These are phyloP conservation scores for Pseudococcus jackbeardsleyi DNA, from an alignment of 2,888 invertebrate species.

Conservation along the genomic window DNA sequence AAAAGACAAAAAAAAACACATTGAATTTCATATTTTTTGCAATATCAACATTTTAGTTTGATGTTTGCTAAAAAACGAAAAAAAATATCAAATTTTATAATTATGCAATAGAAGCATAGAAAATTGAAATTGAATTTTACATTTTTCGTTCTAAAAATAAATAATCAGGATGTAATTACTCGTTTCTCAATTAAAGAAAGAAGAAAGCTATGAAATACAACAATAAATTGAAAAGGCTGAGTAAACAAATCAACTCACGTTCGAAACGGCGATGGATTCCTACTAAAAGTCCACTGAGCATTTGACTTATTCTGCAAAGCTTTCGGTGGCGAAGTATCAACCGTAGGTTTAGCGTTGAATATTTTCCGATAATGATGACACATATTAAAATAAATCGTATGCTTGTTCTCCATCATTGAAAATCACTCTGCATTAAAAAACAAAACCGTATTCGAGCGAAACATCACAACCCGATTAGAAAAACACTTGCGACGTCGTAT, in stretches of 20 bases:
- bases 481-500: neutral
- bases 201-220: too few species aligned
- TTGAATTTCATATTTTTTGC: neutral
- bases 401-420: slow-evolving; percentile 66
- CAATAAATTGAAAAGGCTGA: neutral
- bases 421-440: neutral
- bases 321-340: slow-evolving; percentile 70
- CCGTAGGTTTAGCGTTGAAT: slow-evolving; percentile 70
- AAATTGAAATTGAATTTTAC: too few species aligned
- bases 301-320: slow-evolving; percentile 67
- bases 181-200: too few species aligned
- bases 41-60: too few species aligned
- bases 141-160: too few species aligned
- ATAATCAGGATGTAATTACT: too few species aligned
- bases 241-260: slow-evolving; percentile 13
- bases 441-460: neutral
- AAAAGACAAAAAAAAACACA: neutral
- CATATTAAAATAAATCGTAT: slow-evolving; percentile 70
- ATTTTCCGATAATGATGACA: slow-evolving; percentile 71
- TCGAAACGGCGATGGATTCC: slow-evolving; percentile 38
- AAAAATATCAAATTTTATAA: too few species aligned
- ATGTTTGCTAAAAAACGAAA: too few species aligned
- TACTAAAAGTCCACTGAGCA: slow-evolving; percentile 13
- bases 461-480: neutral
- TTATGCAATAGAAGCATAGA: too few species aligned